Evolutionary conservation across 2,113 vertebrate species (phyloP), one percentile per base, ranked within the genome.

Genomic region (Burhinus bistriatus): DNA sequence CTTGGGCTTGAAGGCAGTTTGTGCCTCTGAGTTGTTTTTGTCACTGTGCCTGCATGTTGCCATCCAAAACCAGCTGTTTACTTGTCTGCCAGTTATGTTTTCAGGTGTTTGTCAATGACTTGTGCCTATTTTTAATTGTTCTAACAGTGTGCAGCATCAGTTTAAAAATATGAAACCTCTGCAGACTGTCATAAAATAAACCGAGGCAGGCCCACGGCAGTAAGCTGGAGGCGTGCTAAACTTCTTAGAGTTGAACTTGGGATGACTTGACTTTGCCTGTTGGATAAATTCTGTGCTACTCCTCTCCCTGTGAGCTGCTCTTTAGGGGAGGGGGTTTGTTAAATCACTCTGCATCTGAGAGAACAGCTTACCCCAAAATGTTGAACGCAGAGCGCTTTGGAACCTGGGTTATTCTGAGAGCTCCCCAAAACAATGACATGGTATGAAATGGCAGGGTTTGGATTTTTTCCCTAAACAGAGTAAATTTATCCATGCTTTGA

Each of bases 191-290:
- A 19, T 36, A 42, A 77, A 86, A 14, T 32, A 16, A 34, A 26
- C 13, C 6, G 5, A 0, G 62, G n/a, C 1, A 3, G 57, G 52
- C 45, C 55, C 6, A 6, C 0, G 0, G 57, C 64, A 57, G 27
- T 18, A 9, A 78, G 36, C 49, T 78, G 51, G 69, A 47, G 40
- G 26, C 8, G 5, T 4, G 16, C 9, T 66, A 17, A 15, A 57
- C 13, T 9, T 62, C 57, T 68, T 45, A 9, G 18, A 15, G 25
- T 22, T 38, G 49, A 51, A 51, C 22, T 51, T 23, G 59, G 58
- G 45, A 9, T 51, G 64, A 15, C 19, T n/a, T 36, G 55, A 65
- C 13, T 21, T 59, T 61, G 6, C n/a, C 42, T 51, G 23, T n/a
- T 68, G 77, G 17, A 57, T 69, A 65, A 84, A 29, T 61, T 55